Conservation (phyloP, 2,797 vertebrate species). For the Silurus aristotelis region DNA sequence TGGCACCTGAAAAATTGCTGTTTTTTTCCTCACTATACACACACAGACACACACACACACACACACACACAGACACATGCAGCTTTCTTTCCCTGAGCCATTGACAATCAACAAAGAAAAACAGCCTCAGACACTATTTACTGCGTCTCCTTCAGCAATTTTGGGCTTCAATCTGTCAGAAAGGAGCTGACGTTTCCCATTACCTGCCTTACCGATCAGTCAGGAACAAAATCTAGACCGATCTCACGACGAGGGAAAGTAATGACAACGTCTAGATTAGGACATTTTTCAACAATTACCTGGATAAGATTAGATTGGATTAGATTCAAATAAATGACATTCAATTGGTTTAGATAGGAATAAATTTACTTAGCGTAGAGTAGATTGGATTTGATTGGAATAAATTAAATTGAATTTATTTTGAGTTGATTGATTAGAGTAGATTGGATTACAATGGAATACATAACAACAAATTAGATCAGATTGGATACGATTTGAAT, state of each 20-base stretch:
- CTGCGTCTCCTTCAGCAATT: slow-evolving; percentile 19
- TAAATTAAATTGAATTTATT: too few species aligned
- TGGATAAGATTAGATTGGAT: not conserved
- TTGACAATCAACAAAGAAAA: slow-evolving; percentile 22
- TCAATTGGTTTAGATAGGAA: too few species aligned
- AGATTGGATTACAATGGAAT: too few species aligned
- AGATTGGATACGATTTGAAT: too few species aligned
- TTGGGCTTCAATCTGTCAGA: slow-evolving; percentile 1
- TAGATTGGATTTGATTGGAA: too few species aligned
- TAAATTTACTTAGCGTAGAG: too few species aligned
- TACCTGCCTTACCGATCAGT: slow-evolving; percentile 7
- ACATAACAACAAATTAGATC: too few species aligned
- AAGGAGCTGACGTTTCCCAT: slow-evolving; percentile 19
- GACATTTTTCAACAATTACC: too few species aligned
- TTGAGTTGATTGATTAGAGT: too few species aligned
- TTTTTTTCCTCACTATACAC: not conserved
- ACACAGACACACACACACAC: too few species aligned
- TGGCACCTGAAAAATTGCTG: slow-evolving; percentile 21
- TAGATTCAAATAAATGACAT: too few species aligned
- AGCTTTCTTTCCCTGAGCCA: slow-evolving; percentile 8
- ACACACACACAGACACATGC: not conserved
- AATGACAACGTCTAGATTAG: not conserved
- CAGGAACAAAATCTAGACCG: not conserved
- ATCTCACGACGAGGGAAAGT: not conserved
- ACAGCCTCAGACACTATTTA: slow-evolving; percentile 10